Percentiles rank a stretch among this genome's conserved stretches.
Evolutionary conservation across 1,140 invertebrate species (phyloP).

Genomic region (Notospermus geniculatus): DNA sequence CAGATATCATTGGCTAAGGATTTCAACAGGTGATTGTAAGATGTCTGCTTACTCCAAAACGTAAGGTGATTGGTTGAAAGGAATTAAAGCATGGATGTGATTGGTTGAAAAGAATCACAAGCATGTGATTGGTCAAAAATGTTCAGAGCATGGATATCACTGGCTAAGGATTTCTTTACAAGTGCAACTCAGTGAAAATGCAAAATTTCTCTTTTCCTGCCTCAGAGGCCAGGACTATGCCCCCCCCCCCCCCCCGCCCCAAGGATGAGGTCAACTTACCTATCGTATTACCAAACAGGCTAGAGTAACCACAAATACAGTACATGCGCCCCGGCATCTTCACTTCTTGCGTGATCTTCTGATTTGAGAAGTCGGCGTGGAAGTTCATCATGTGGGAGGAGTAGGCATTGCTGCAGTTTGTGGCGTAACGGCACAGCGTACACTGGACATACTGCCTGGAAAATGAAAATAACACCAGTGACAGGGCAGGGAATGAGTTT

Average conservation of each 20-base stretch:
- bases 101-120: constrained; percentile 10
- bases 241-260: not conserved
- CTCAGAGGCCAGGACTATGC: not conserved
- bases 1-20: too few relatives aligned
- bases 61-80: constrained; percentile 50
- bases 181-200: too few relatives aligned
- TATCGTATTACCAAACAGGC: constrained; percentile 44
- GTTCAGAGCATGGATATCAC: too few relatives aligned
- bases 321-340: constrained; percentile 31
- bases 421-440: constrained; percentile 53
- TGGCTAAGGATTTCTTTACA: too few relatives aligned
- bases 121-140: constrained; percentile 24
- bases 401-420: constrained; percentile 49
- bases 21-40: too few relatives aligned
- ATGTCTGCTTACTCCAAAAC: constrained; percentile 44
- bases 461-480: too few relatives aligned
- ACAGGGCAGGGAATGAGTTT: too few relatives aligned
- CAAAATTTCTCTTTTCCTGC: too few relatives aligned
- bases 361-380: constrained; percentile 41
- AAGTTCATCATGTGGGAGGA: constrained; percentile 53
- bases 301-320: constrained; percentile 47
- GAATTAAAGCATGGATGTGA: constrained; percentile 9
- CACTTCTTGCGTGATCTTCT: constrained; percentile 38
- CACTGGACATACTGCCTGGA: constrained; percentile 52
- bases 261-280: constrained; percentile 43